Conservation (phyloP, 1,140 invertebrate species). For the Copidosoma floridanum region DNA sequence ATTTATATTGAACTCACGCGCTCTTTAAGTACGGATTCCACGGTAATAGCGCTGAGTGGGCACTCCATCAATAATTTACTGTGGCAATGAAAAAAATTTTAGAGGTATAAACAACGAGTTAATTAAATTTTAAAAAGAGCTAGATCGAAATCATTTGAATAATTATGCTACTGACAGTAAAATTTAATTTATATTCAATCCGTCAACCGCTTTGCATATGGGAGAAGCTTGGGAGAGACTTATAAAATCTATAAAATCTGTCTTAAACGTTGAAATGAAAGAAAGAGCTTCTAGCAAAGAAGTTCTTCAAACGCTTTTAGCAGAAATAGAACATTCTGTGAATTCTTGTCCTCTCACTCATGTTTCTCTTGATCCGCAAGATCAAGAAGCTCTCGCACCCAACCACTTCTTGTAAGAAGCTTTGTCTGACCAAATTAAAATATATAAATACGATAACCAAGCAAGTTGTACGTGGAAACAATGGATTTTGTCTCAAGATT, state of each 20-base stretch:
- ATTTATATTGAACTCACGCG: conserved; percentile 32
- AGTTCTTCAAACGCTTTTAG: neutral
- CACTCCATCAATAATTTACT: neutral
- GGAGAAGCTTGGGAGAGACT: neutral
- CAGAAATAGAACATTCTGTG: neutral
- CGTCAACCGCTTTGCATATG: too few relatives aligned
- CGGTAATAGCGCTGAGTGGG: conserved; percentile 33
- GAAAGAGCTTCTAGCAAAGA: neutral
- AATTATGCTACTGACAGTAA: neutral
- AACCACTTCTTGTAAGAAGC: conserved; percentile 38
- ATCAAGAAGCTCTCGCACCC: conserved; percentile 28
- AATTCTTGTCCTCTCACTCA: conserved; percentile 6
- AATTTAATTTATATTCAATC: neutral
- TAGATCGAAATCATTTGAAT: neutral
- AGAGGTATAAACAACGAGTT: neutral
- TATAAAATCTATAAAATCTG: neutral
- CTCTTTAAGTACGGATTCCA: conserved; percentile 28
- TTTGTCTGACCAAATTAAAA: neutral
- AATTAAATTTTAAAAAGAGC: neutral
- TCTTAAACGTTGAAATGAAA: neutral
- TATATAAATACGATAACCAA: neutral
- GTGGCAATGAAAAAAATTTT: neutral
- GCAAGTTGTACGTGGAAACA: neutral
- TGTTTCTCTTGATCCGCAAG: conserved; percentile 23
- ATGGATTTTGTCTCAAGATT: conserved; percentile 8